Base-by-base conservation (phyloP, 2,888 invertebrate genomes). In the Mycalesis mineus region DNA sequence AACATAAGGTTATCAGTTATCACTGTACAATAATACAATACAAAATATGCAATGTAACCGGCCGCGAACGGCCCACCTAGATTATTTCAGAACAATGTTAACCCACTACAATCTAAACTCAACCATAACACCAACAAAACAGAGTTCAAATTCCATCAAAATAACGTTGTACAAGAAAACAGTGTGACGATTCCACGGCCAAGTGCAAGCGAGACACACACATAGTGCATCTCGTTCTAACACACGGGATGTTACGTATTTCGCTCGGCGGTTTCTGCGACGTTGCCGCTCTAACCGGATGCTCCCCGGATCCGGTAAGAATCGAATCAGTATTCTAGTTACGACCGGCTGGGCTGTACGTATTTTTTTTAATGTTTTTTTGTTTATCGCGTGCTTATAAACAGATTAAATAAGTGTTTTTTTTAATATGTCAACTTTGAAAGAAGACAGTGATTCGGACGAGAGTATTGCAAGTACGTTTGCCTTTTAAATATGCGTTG, bases 301-400 rank as follows among this genome's bases (percentile, higher is more conserved):
- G 40, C 40, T 15, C 13, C 22, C 56, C 56, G 56, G 50, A 28
- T 40, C 55, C 48, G 55, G 41, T n/a, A n/a, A 53, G 40, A n/a
- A 40, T 41, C 9, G 11, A 9, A 51, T 40, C 60, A 60, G 57
- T 61, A 55, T 55, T 55, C 60, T 54, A 37, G 36, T 47, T 52
- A 40, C 60, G 41, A 41, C 61, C 61, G 63, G 64, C 36, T 17
- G 37, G 45, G 47, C 1, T 15, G 17, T 57, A 60, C 60, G 60
- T 37, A 47, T 49, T 8, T 56, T 56, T 56, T 53, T 37, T 8
- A 28, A 15, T 9, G 13, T 31, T 1, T 55, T 31, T 31, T 15
- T 17, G 14, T 9, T 29, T 37, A 47, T 31, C 36, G 11, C 11
- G 36, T 36, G 9, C 11, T 9, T 11, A 9, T 33, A 33, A 33